Evolutionary conservation across 1,140 invertebrate species (phyloP).

Genomic region (Batillaria attramentaria): DNA sequence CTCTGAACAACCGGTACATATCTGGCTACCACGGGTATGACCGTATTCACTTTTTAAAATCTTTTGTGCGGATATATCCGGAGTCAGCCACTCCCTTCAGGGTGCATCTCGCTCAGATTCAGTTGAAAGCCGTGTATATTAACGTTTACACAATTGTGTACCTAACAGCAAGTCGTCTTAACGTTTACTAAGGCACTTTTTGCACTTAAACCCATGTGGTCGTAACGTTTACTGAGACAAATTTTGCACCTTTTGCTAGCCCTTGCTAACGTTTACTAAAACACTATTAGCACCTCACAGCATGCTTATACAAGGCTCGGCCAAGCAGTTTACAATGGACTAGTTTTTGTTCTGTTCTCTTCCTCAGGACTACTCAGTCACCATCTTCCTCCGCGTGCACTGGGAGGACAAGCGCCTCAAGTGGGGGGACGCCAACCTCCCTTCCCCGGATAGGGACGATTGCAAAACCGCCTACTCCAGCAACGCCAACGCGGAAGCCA

Average conservation of each 20-base stretch:
- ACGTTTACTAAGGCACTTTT: not conserved
- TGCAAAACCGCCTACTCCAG: not conserved
- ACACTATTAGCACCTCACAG: too few relatives aligned
- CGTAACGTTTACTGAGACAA: not conserved
- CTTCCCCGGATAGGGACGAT: not conserved
- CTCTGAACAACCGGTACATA: too few relatives aligned
- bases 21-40: too few relatives aligned
- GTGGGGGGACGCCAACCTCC: slow-evolving; percentile 23
- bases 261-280: not conserved
- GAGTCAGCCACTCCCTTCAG: too few relatives aligned
- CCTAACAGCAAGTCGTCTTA: too few relatives aligned
- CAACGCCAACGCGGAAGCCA: not conserved
- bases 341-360: not conserved
- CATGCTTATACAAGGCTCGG: not conserved
- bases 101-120: too few relatives aligned
- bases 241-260: not conserved
- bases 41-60: too few relatives aligned
- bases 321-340: not conserved
- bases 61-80: too few relatives aligned
- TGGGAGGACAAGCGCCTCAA: slow-evolving; percentile 45
- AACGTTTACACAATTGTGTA: too few relatives aligned
- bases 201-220: not conserved
- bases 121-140: too few relatives aligned
- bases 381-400: slow-evolving; percentile 63
- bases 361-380: slow-evolving; percentile 67